phyloP scores from a whole-genome alignment of 2,797 vertebrate genomes.

The Enteromius thamalakanensis region DNA sequence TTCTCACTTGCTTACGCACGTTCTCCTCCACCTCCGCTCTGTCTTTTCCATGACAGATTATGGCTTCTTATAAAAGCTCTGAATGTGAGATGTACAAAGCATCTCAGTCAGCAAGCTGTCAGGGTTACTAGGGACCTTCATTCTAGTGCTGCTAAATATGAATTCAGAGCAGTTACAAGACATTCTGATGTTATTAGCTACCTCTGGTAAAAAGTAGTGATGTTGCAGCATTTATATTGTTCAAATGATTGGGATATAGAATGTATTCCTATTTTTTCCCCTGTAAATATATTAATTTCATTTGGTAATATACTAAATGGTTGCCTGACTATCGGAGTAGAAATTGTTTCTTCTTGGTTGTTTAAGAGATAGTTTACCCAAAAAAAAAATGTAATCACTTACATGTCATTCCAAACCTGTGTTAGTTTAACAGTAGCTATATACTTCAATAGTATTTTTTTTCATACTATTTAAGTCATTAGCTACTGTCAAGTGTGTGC shows the following conservation, averaged over 20 bases:
- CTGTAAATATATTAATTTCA: neutral
- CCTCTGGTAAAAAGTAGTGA: neutral
- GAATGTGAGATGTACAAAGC: neutral
- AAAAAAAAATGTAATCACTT: neutral
- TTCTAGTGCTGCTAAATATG: neutral
- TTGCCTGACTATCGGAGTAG: neutral
- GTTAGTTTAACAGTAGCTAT: too few relatives aligned
- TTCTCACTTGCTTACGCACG: neutral
- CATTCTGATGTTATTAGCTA: neutral
- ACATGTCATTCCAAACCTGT: too few relatives aligned
- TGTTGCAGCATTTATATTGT: too few relatives aligned
- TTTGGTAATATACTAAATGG: neutral
- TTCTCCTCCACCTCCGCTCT: constrained; percentile 15
- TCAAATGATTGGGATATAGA: neutral
- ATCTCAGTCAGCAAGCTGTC: constrained; percentile 2
- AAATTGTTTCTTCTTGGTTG: neutral
- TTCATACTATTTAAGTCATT: too few relatives aligned
- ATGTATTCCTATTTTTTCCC: neutral
- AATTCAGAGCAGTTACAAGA: neutral
- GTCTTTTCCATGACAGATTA: constrained; percentile 27
- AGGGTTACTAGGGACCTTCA: neutral
- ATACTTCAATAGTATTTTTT: too few relatives aligned
- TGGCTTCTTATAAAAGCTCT: neutral
- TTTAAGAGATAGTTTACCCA: neutral
- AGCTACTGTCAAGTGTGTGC: too few relatives aligned